Conservation (phyloP, 2,797 vertebrate genomes). For the Chiloscyllium punctatum region DNA sequence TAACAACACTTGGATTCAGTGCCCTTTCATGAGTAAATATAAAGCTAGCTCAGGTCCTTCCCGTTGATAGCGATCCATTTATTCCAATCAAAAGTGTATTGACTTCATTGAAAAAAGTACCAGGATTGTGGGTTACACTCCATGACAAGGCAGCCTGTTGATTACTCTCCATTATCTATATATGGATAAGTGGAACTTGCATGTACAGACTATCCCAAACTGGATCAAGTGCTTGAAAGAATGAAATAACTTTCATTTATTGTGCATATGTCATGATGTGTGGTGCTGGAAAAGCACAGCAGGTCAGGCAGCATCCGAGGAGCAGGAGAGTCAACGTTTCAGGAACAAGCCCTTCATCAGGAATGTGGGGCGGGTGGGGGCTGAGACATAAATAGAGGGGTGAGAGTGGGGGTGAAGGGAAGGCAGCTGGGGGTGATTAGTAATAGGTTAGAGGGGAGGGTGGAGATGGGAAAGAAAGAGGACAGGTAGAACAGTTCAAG, state of each 20-base stretch:
- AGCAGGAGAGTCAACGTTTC: too few relatives aligned
- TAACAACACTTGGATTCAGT: background rate
- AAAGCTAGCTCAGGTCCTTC: background rate
- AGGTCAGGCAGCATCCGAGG: too few relatives aligned
- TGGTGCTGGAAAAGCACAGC: background rate
- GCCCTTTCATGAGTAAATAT: background rate
- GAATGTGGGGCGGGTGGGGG: too few relatives aligned
- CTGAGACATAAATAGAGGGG: too few relatives aligned
- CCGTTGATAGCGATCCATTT: background rate
- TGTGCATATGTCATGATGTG: background rate
- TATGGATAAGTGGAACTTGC: background rate
- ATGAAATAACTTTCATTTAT: background rate
- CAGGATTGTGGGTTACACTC: background rate
- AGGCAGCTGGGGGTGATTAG: too few relatives aligned
- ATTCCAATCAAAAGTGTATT: background rate
- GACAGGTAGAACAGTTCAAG: too few relatives aligned
- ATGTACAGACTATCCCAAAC: background rate
- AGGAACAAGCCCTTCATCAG: too few relatives aligned
- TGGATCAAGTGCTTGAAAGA: background rate
- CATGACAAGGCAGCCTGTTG: background rate
- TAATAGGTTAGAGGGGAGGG: too few relatives aligned
- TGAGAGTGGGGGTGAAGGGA: too few relatives aligned
- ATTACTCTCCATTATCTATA: background rate
- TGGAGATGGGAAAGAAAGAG: too few relatives aligned
- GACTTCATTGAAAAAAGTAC: background rate